Evolutionary conservation across 2,888 invertebrate genomes (phyloP).

Genomic region (Ryuthela nishihirai): DNA sequence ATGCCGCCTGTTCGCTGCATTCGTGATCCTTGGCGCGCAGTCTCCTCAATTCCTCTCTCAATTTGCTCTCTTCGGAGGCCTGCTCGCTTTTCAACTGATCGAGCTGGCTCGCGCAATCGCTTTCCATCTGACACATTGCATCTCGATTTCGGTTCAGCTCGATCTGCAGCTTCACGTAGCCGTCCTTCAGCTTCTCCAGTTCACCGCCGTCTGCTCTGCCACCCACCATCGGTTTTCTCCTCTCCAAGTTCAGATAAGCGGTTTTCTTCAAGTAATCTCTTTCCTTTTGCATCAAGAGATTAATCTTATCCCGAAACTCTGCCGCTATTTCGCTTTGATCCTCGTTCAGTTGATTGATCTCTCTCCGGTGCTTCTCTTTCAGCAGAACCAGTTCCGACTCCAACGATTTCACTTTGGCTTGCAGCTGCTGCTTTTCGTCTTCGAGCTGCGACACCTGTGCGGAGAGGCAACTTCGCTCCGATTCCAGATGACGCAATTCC

Average conservation of each 20-base stretch:
- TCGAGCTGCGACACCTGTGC: constrained; percentile 14
- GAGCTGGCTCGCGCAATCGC: constrained; percentile 10
- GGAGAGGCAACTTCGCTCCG: constrained; percentile 16
- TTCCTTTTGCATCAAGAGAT: constrained; percentile 15
- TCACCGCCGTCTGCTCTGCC: no score
- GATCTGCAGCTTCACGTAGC: constrained; percentile 28
- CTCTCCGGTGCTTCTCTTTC: constrained; percentile 7
- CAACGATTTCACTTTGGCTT: background rate
- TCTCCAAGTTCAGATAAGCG: constrained; percentile 13
- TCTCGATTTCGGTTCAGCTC: constrained; percentile 24
- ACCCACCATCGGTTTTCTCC: constrained; percentile 7
- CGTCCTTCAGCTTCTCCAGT: constrained; percentile 19
- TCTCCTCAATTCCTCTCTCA: constrained; percentile 12
- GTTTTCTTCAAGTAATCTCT: constrained; percentile 26
- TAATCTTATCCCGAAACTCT: constrained; percentile 5
- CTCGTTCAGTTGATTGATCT: constrained; percentile 10
- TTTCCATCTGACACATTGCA: constrained; percentile 12
- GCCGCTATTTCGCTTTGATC: constrained; percentile 9
- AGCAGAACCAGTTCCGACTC: constrained; percentile 8
- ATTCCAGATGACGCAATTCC: constrained; percentile 16
- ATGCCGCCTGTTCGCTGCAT: constrained; percentile 15
- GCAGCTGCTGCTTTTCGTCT: constrained; percentile 17
- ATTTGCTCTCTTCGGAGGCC: constrained; percentile 11
- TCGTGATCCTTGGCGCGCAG: constrained; percentile 14
- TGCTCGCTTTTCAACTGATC: constrained; percentile 15